A percentile compares a stretch with the other conserved stretches of the same genome.
Evolutionary conservation across 2,888 invertebrate species (phyloP).

Genomic region (Hybos culiciformis): DNA sequence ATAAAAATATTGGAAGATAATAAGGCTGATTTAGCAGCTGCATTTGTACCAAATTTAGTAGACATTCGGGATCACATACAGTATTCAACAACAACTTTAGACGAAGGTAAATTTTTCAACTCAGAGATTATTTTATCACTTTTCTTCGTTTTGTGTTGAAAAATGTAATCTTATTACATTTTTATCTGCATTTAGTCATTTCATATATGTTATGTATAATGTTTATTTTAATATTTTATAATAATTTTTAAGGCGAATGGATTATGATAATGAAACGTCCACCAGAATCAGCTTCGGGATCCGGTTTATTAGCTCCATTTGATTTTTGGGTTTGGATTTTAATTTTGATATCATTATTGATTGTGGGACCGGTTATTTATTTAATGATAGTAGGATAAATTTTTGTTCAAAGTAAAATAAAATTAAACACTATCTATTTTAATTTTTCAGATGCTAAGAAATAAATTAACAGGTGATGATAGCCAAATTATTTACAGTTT

Average conservation of each 20-base stretch:
- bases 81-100: slow-evolving; percentile 48
- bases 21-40: slow-evolving; percentile 66
- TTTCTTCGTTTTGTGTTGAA: too few relatives aligned
- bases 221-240: background rate
- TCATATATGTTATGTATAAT: too few relatives aligned
- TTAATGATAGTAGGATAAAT: slow-evolving; percentile 52
- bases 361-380: slow-evolving; percentile 68
- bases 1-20: slow-evolving; percentile 47
- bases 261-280: slow-evolving; percentile 70
- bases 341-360: slow-evolving; percentile 54
- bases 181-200: too few relatives aligned
- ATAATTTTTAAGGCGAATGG: slow-evolving; percentile 42
- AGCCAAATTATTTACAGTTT: slow-evolving; percentile 45
- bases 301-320: slow-evolving; percentile 72
- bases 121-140: too few relatives aligned
- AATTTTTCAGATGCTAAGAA: too few relatives aligned
- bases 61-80: slow-evolving; percentile 41
- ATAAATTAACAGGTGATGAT: slow-evolving; percentile 45
- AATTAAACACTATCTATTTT: too few relatives aligned
- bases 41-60: slow-evolving; percentile 56
- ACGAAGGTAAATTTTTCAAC: slow-evolving; percentile 45
- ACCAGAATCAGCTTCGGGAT: slow-evolving; percentile 65
- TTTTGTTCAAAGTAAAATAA: too few relatives aligned
- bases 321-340: slow-evolving; percentile 57
- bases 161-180: too few relatives aligned